Base-by-base conservation (phyloP, 2,888 invertebrate genomes). In the Hypsopygia costalis region DNA sequence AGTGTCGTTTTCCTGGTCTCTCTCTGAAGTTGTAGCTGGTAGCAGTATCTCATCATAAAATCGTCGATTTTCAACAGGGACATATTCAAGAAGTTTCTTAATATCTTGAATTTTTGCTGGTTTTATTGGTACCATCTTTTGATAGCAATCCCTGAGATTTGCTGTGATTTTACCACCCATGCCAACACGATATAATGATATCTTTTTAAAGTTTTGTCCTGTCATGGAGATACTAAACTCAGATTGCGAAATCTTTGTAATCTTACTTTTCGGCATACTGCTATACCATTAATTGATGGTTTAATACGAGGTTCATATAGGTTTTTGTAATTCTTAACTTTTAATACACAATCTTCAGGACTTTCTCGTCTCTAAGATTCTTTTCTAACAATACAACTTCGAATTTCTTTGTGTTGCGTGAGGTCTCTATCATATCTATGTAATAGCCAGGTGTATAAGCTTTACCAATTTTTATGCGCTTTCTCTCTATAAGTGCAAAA, bases 401-500 rank as follows among this genome's bases (percentile, higher is more conserved):
- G 11, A 35, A 35, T 16, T 27, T 35, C 4, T 35, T 12, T n/a
- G 27, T 36, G 9, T 29, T 36, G 3, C 7, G 4, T 8, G 21
- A 10, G 36, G 16, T 30, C 11, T 21, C 10, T 8, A 40, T 35
- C 5, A 43, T 1, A 4, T 43, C 3, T 10, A 43, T 11, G 8
- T 44, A 40, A 11, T 20, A 37, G 8, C 22, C 35, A 10, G 43
- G 37, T 27, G 40, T 22, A 37, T 22, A 33, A 16, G 34, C 31
- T 36, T 40, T 42, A 3, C 38, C 40, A 9, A 22, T 22, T 34
- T 43, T 41, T 10, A 41, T 27, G 11, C 6, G 20, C 32, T 49
- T 37, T 34, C 45, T 49, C 37, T 53, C 49, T 10, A 49, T 47
- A 0, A 44, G 31, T 6, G 49, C 34, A 7, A 25, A 25, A 85